Conservation (phyloP, 2,888 invertebrate species). For the Caenorhabditis afra region DNA sequence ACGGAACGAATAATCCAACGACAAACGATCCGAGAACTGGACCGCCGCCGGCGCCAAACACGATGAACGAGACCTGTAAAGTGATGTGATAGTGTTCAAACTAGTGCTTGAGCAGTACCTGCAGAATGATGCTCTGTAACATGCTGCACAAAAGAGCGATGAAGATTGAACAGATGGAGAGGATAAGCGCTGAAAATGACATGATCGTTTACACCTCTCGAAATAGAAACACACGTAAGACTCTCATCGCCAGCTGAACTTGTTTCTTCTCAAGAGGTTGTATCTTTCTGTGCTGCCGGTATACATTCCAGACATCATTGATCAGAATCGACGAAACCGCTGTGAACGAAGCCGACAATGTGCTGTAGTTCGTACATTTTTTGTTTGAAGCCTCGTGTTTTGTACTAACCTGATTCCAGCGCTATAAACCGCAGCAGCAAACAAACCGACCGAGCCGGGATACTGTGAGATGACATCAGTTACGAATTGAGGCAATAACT, state of each 20-base stretch:
- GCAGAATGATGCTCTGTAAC: constrained; percentile 62
- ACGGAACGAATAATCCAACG: constrained; percentile 76
- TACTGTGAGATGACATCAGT: constrained; percentile 67
- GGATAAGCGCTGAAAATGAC: constrained; percentile 33
- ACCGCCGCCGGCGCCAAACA: constrained; percentile 78
- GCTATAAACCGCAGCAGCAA: constrained; percentile 73
- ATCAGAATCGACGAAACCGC: constrained; percentile 73
- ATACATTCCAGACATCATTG: constrained; percentile 68
- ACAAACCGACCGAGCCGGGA: constrained; percentile 72
- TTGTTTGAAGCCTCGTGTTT: background rate
- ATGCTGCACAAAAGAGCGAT: constrained; percentile 60
- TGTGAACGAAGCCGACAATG: constrained; percentile 72
- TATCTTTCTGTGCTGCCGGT: constrained; percentile 11
- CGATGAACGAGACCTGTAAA: constrained; percentile 73
- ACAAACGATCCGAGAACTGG: constrained; percentile 75
- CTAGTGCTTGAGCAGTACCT: too few species aligned
- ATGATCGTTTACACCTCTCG: background rate
- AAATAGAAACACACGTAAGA: constrained; percentile 64
- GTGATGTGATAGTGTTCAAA: too few species aligned
- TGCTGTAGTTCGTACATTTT: constrained; percentile 57
- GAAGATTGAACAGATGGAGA: constrained; percentile 52
- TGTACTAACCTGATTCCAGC: constrained; percentile 70
- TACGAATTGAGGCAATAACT: constrained; percentile 73
- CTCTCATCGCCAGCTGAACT: constrained; percentile 45
- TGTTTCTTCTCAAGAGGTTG: constrained; percentile 18